Base-by-base conservation (phyloP, 2,113 vertebrate species). In the Pelmatolapia mariae region DNA sequence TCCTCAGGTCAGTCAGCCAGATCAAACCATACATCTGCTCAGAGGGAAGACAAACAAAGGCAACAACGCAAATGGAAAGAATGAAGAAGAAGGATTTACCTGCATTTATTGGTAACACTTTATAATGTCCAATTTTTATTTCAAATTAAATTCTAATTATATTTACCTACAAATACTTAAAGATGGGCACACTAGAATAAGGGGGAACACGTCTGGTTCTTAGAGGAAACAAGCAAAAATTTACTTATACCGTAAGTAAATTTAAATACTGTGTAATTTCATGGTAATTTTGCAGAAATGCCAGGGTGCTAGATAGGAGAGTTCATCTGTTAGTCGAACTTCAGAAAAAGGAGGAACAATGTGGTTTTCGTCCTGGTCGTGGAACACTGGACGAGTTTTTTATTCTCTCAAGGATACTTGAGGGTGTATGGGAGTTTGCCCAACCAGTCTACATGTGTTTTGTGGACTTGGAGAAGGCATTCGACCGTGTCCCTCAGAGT, bases 21-120 rank as follows among this genome's bases (percentile, higher is more conserved):
- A 97, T 97, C 90, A 97, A 82, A 33, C 97, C 97, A 26, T 97
- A 97, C 96, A 97, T 97, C 97, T 97, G 90, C 7, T 45, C 79
- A 76, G 5, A 84, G 38, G 22, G 4, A 1, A 40, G 53, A 26
- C 9, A 8, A 45, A 73, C n/a, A 52, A 12, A 82, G 10, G 8
- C 8, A 16, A 73, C 26, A 19, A 52, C 18, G 36, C 6, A 22
- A 10, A 54, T 19, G 5, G 2, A 3, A 10, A 5, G 2, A 18
- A 29, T 36, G 29, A 76, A 29, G 26, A 45, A 47, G 22, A 50
- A 76, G 68, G 68, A 26, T 47, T 47, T 29, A 47, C 6, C 9
- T 76, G 40, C 31, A 66, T 66, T n/a, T 66, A 38, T 66, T 66
- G 33, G 61, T 66, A 5, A n/a, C 33, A 38, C 18, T 66, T 66